Evolutionary conservation across 2,113 vertebrate species (phyloP), one percentile per base, ranked within the genome.

Genomic region (Gnathonemus longibarbis): DNA sequence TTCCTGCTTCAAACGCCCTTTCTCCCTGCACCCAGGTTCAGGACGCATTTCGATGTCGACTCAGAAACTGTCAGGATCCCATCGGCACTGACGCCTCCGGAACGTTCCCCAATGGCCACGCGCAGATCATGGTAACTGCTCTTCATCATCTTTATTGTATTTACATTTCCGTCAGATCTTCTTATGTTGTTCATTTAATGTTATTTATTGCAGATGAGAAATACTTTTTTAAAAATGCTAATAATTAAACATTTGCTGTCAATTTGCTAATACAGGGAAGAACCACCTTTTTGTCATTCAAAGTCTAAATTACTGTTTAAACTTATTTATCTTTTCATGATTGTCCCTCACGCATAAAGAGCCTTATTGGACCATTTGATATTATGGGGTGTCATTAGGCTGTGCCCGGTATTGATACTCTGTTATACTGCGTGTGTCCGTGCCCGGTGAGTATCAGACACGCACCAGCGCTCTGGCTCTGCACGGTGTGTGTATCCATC

Each of bases 21-120:
- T 88, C 7, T 50, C 4, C 21, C 56, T 62, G 35, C 90, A 62
- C 50, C 84, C 91, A 99, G 98, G 98, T 99, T 92, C 98, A 99
- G 94, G 98, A 99, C 92, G 98, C 98, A 88, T 99, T 99, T 94
- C 97, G 98, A 96, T 99, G 98, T 95, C 96, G 98, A 66, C 94
- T 99, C 88, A 97, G 98, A 96, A 99, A 99, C 95, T 99, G 98
- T 93, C 98, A 99, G 91, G 98, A 99, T 93, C 98, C 98, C 90
- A 99, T 99, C 93, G 98, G 96, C 83, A 97, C 97, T 91, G 98
- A 99, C 92, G 97, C 98, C 90, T 98, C 98, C 56, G 98, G 98
- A 93, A 98, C 98, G 90, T 99, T 99, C 95, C 98, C 98, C 93
- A 99, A 99, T 42, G 98, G 98, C 74, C 98, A 99, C 93, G 98